Evolutionary conservation across 1,140 invertebrate genomes (phyloP), one percentile per base, ranked within the genome.

Genomic region (Choristoneura fumiferana): DNA sequence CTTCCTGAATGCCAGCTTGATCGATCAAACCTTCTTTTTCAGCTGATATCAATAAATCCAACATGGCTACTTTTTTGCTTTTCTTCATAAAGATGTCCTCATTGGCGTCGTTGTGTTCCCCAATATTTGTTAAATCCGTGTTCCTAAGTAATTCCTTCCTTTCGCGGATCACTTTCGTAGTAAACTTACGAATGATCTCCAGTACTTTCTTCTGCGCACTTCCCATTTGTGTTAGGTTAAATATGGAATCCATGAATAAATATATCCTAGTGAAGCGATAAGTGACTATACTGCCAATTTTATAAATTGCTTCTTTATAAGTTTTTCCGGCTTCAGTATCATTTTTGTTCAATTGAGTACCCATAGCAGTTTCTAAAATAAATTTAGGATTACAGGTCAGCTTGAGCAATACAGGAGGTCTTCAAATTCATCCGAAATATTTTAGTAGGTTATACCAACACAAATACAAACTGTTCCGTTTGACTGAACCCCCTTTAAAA

Each of bases 1-100:
- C 93, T 82, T 95, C 93, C 58, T 91, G 73, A 8, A 96, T 93
- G 0, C 84, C 84, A 8, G 62, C 8, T 49, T 93, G 82, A 60
- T 91, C 91, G 53, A 92, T 91, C 6, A 69, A 52, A 12, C 91
- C 85, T 54, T 89, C 72, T 40, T 90, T 87, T 54, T 92, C 91
- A 10, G 91, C 91, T 69, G 91, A 61, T 35, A 97, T 81, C 8
- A 97, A 70, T 63, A 97, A 89, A 90, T 98, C 96, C 10, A 98
- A 81, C 89, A 98, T 96, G 4, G 96, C 95, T 6, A 94, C 72
- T 54, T 92, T 90, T 58, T 91, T 92, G 60, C 91, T 93, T 22
- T 81, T 81, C 36, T 56, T 65, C 8, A 60, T 55, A 36, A 54
- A 65, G 5, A 39, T 52, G n/a, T 71, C 56, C 40, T 69, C 62